Conservation (phyloP, 1,140 invertebrate genomes). For the Cydia pomonella region DNA sequence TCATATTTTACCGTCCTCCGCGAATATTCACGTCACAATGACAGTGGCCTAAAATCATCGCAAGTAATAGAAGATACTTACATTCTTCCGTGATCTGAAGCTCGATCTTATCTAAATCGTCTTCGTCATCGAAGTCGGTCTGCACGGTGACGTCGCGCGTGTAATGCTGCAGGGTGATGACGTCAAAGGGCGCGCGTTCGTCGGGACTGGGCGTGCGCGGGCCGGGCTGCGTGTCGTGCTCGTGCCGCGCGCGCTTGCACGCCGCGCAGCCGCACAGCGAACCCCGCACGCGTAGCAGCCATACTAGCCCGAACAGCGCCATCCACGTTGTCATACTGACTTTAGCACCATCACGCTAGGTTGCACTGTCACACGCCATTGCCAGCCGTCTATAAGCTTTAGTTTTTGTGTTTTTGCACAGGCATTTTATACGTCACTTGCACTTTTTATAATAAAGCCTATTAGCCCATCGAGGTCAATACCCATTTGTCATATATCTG, state of each 20-base stretch:
- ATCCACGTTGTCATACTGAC: slow-evolving; percentile 81
- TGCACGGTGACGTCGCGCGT: slow-evolving; percentile 73
- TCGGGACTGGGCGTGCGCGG: slow-evolving; percentile 51
- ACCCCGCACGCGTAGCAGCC: slow-evolving; percentile 88
- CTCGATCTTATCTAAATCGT: slow-evolving; percentile 74
- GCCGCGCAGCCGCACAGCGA: slow-evolving; percentile 87
- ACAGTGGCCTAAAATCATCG: background rate
- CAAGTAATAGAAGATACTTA: slow-evolving; percentile 51
- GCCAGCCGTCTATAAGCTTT: background rate
- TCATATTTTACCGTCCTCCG: no score
- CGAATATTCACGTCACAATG: no score
- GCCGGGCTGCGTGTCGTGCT: slow-evolving; percentile 51
- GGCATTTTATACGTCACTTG: slow-evolving; percentile 16
- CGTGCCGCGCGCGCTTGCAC: slow-evolving; percentile 82
- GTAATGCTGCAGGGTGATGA: slow-evolving; percentile 69
- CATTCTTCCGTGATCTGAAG: slow-evolving; percentile 71
- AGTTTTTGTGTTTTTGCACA: slow-evolving; percentile 18
- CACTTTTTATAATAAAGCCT: background rate
- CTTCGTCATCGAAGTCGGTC: slow-evolving; percentile 73
- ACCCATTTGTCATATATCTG: background rate
- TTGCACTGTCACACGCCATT: slow-evolving; percentile 35
- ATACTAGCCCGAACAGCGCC: slow-evolving; percentile 93
- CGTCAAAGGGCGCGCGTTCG: slow-evolving; percentile 66
- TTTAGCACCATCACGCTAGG: slow-evolving; percentile 55
- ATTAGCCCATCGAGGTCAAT: background rate